Percentiles rank a stretch among this genome's conserved stretches.
Evolutionary conservation across 2,888 invertebrate species (phyloP).

Genomic region (Chironomus tentans): DNA sequence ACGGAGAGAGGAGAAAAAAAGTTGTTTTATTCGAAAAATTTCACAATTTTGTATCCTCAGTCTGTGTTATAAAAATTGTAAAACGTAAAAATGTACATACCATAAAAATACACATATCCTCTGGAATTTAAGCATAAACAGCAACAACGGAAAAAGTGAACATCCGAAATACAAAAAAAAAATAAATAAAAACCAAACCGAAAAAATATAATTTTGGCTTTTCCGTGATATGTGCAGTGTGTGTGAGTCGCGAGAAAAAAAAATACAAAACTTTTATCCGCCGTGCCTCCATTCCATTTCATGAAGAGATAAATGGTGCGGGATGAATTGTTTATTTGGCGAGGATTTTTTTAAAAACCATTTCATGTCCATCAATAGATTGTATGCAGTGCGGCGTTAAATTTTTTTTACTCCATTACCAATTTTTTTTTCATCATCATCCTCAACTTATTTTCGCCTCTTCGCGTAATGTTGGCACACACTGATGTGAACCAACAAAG

Average conservation of each 20-base stretch:
- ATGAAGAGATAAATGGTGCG: conserved; percentile 23
- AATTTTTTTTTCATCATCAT: background rate
- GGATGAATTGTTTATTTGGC: conserved; percentile 27
- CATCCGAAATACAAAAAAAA: background rate
- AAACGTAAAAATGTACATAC: background rate
- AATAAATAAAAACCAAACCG: conserved; percentile 9
- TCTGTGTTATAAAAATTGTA: background rate
- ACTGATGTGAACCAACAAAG: conserved; percentile 8
- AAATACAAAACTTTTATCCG: background rate
- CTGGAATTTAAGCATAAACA: conserved; percentile 9
- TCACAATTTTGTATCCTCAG: background rate
- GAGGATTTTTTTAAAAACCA: conserved; percentile 13
- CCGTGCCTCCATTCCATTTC: background rate
- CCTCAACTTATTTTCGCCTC: conserved; percentile 13
- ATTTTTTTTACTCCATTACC: background rate
- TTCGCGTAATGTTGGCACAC: conserved; percentile 9
- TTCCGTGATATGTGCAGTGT: background rate
- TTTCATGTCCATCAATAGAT: conserved; percentile 25
- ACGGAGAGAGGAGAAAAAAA: background rate
- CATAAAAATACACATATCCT: background rate
- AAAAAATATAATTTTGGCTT: conserved; percentile 27
- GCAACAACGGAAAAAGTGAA: background rate
- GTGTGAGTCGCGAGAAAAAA: background rate
- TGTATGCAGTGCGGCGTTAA: conserved; percentile 20
- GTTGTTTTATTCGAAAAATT: background rate